Evolutionary conservation across 2,797 vertebrate species (phyloP).

Genomic region (Aplochiton taeniatus): DNA sequence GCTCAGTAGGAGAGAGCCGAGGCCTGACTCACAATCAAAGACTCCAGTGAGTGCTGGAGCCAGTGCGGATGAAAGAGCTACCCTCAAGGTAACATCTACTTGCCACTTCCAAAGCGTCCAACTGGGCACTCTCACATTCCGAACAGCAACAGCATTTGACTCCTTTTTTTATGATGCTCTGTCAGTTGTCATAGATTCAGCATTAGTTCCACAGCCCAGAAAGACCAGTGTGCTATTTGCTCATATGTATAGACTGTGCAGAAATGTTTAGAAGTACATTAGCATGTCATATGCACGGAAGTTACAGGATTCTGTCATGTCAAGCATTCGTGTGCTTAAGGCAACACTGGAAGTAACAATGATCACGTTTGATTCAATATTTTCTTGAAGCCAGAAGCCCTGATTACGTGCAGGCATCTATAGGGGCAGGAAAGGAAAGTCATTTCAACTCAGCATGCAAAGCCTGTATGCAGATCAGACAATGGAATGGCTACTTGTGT

Average conservation of each 20-base stretch:
- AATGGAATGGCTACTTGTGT: slow-evolving; percentile 65
- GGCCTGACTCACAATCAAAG: slow-evolving; percentile 32
- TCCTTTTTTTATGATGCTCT: background rate
- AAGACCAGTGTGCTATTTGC: background rate
- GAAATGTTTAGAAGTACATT: too few relatives aligned
- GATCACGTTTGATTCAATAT: slow-evolving; percentile 54
- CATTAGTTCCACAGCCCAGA: background rate
- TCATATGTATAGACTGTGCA: slow-evolving; percentile 20
- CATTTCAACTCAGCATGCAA: slow-evolving; percentile 61
- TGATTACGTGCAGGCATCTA: slow-evolving; percentile 61
- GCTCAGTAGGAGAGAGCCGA: slow-evolving; percentile 27
- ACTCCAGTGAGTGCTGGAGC: slow-evolving; percentile 29
- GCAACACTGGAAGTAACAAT: too few relatives aligned
- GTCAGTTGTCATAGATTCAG: slow-evolving; percentile 7
- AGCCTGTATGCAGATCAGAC: slow-evolving; percentile 63
- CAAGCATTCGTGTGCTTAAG: too few relatives aligned
- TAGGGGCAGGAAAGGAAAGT: slow-evolving; percentile 58
- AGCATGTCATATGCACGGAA: slow-evolving; percentile 47
- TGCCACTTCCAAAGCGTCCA: slow-evolving; percentile 18
- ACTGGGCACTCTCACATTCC: slow-evolving; percentile 1
- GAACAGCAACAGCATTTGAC: slow-evolving; percentile 9
- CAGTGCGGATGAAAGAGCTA: slow-evolving; percentile 28
- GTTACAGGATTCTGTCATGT: background rate
- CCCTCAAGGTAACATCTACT: slow-evolving; percentile 18
- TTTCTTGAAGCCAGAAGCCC: slow-evolving; percentile 46